These are phyloP conservation scores for Dinoponera quadriceps DNA, from an alignment of 1,140 invertebrate species.

Conservation along the genomic window DNA sequence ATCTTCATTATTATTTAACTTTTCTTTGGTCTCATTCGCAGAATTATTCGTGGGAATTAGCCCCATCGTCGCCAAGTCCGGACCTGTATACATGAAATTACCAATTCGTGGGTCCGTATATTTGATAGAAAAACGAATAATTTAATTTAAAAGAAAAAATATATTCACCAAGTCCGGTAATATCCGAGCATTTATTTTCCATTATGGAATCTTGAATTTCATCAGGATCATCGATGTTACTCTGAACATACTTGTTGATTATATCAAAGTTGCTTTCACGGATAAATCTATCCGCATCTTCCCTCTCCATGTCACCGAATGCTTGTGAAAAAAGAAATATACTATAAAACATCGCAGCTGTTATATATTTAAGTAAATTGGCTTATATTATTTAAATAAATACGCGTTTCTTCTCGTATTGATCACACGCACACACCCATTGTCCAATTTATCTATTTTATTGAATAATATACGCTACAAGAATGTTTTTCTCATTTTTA, in stretches of 20 bases:
- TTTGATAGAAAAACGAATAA: constrained; percentile 17
- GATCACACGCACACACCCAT: background rate
- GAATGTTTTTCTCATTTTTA: constrained; percentile 64
- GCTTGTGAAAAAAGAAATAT: background rate
- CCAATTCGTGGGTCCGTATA: background rate
- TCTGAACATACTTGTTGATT: constrained; percentile 84
- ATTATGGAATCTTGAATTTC: constrained; percentile 26
- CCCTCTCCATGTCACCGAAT: constrained; percentile 66
- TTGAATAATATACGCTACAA: constrained; percentile 22
- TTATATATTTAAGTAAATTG: background rate
- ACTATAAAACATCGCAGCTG: constrained; percentile 11
- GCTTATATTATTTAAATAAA: too few relatives aligned
- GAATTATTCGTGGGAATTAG: constrained; percentile 70
- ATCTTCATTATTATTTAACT: constrained; percentile 70
- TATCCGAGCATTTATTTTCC: constrained; percentile 41
- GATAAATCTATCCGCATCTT: constrained; percentile 87
- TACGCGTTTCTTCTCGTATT: background rate
- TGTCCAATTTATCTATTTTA: background rate
- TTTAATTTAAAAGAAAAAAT: background rate
- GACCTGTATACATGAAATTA: constrained; percentile 75
- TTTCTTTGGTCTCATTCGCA: constrained; percentile 65
- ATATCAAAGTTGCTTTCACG: constrained; percentile 86
- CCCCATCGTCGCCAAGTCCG: constrained; percentile 83
- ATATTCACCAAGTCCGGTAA: constrained; percentile 75
- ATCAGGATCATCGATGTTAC: constrained; percentile 70